Percentiles rank a stretch among this genome's conserved stretches.
Evolutionary conservation across 2,888 invertebrate species (phyloP).

Genomic region (Drosophila atripex): DNA sequence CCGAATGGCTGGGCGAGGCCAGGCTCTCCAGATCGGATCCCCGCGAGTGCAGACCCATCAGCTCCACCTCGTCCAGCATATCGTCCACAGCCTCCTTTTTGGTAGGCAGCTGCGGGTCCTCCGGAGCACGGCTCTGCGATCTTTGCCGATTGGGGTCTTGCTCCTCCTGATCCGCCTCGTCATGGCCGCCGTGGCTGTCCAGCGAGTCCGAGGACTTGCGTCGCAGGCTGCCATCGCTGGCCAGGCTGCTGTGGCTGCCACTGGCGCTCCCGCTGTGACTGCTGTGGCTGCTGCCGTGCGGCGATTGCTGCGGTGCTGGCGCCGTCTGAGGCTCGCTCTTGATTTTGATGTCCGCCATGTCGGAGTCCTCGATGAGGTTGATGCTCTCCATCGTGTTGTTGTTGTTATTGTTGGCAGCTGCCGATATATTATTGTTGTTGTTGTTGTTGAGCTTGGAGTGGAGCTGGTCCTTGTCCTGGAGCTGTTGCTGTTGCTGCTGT

Average conservation of each 20-base stretch:
- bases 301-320: slow-evolving; percentile 82
- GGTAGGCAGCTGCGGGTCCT: slow-evolving; percentile 61
- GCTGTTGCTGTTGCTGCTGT: slow-evolving; percentile 80
- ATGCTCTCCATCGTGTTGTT: slow-evolving; percentile 76
- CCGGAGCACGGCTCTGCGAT: slow-evolving; percentile 24
- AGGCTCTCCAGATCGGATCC: slow-evolving; percentile 85
- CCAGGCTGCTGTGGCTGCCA: slow-evolving; percentile 49
- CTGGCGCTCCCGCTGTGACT: slow-evolving; percentile 53
- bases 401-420: slow-evolving; percentile 79
- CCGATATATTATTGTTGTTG: slow-evolving; percentile 66
- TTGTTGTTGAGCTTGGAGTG: slow-evolving; percentile 69
- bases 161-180: slow-evolving; percentile 48
- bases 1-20: slow-evolving; percentile 85
- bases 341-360: slow-evolving; percentile 79
- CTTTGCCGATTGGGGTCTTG: slow-evolving; percentile 14
- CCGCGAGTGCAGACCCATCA: slow-evolving; percentile 82
- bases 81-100: slow-evolving; percentile 82
- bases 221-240: slow-evolving; percentile 63
- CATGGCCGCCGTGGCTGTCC: slow-evolving; percentile 53
- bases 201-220: slow-evolving; percentile 79
- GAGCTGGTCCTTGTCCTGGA: slow-evolving; percentile 79
- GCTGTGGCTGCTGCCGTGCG: slow-evolving; percentile 77
- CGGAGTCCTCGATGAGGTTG: slow-evolving; percentile 84
- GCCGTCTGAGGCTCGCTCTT: slow-evolving; percentile 82
- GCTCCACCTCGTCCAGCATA: slow-evolving; percentile 82